phyloP scores from a whole-genome alignment of 2,888 invertebrate species.

The Priocnemis perturbator region DNA sequence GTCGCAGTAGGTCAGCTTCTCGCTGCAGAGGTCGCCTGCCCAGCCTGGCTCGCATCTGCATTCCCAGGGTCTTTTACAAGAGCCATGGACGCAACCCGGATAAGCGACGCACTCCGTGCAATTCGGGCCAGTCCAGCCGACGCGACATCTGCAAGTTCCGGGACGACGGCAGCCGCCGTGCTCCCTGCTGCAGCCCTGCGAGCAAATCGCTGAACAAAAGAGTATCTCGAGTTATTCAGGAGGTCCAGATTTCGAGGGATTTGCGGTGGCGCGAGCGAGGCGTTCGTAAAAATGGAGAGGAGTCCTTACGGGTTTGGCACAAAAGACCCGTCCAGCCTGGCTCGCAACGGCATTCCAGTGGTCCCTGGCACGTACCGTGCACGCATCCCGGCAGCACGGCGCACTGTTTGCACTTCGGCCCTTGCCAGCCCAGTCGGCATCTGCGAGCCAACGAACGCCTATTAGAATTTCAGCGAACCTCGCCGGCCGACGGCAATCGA shows the following conservation, averaged over 20 bases:
- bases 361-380: slow-evolving; percentile 92
- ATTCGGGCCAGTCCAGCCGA: slow-evolving; percentile 90
- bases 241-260: background rate
- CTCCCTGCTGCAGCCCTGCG: slow-evolving; percentile 87
- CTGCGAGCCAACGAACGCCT: slow-evolving; percentile 71
- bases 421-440: slow-evolving; percentile 94
- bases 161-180: slow-evolving; percentile 90
- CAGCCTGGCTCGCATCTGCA: slow-evolving; percentile 91
- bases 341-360: slow-evolving; percentile 92
- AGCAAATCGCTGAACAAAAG: slow-evolving; percentile 84
- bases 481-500: too few relatives aligned
- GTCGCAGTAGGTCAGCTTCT: slow-evolving; percentile 91
- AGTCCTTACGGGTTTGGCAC: slow-evolving; percentile 88
- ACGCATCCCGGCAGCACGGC: slow-evolving; percentile 93
- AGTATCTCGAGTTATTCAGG: background rate
- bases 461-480: background rate
- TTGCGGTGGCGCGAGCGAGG: too few relatives aligned
- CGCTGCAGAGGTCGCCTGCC: slow-evolving; percentile 94
- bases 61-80: slow-evolving; percentile 91
- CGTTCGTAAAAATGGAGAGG: background rate
- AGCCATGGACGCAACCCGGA: slow-evolving; percentile 92
- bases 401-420: slow-evolving; percentile 90
- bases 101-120: slow-evolving; percentile 88
- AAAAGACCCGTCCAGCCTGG: slow-evolving; percentile 94
- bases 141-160: slow-evolving; percentile 89